phyloP scores from a whole-genome alignment of 2,888 invertebrate genomes.

The Cephus sareptanus region DNA sequence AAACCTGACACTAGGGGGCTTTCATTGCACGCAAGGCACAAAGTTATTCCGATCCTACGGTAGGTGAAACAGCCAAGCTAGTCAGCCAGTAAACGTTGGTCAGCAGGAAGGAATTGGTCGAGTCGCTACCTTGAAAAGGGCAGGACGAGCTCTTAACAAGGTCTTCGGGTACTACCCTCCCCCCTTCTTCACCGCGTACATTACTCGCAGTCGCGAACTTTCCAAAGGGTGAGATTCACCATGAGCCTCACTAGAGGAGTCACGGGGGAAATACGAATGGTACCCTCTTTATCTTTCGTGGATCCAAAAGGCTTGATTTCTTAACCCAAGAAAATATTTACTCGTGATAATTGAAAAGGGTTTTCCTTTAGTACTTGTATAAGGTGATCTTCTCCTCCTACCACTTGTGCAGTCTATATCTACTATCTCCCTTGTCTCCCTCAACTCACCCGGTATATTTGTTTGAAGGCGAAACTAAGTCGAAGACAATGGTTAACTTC shows the following conservation, averaged over 20 bases:
- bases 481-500: neutral
- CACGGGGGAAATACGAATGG: neutral
- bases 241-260: no score
- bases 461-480: neutral
- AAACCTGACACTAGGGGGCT: neutral
- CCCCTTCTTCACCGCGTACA: neutral
- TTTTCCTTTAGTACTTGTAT: no score
- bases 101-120: neutral
- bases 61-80: neutral
- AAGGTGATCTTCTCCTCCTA: neutral
- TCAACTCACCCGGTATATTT: neutral
- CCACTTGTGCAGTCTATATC: neutral
- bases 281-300: neutral
- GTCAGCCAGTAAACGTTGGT: neutral
- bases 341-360: neutral
- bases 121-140: neutral
- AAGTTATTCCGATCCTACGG: neutral
- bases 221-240: neutral
- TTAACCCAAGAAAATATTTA: neutral
- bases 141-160: neutral
- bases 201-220: neutral
- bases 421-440: neutral
- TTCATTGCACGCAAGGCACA: neutral
- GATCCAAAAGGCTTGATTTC: neutral
- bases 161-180: neutral